Evolutionary conservation across 2,888 invertebrate genomes (phyloP).

Genomic region (Hoplodrina blanda): DNA sequence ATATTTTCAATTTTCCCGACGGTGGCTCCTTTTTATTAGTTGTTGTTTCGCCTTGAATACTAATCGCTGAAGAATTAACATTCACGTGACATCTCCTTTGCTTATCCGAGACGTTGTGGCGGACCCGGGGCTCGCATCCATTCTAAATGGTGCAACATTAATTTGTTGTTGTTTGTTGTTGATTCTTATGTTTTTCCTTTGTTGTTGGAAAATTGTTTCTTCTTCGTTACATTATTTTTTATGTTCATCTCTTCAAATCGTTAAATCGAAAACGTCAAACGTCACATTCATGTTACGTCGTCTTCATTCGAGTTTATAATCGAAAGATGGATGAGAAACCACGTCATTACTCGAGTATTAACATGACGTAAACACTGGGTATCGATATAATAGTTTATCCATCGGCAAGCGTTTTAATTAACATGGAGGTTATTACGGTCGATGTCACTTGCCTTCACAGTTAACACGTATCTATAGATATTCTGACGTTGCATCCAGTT

Average conservation of each 20-base stretch:
- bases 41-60: constrained; percentile 89
- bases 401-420: constrained; percentile 77
- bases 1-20: constrained; percentile 90
- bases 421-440: constrained; percentile 71
- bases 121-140: constrained; percentile 37
- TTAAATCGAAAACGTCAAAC: neutral
- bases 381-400: constrained; percentile 72
- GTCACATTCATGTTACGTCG: neutral
- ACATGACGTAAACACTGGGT: constrained; percentile 48
- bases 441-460: constrained; percentile 65
- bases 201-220: constrained; percentile 14
- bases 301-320: constrained; percentile 1
- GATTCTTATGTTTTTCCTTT: constrained; percentile 40
- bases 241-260: neutral
- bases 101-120: constrained; percentile 70
- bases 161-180: constrained; percentile 51
- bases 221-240: neutral
- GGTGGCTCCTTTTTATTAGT: constrained; percentile 88
- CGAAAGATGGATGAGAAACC: constrained; percentile 35
- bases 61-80: constrained; percentile 84
- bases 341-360: constrained; percentile 59
- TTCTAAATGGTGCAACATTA: constrained; percentile 53
- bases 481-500: constrained; percentile 61
- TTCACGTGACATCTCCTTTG: constrained; percentile 79
- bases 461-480: constrained; percentile 53